These are phyloP conservation scores for Phycodurus eques DNA, from an alignment of 2,113 vertebrate genomes.

Conservation along the genomic window DNA sequence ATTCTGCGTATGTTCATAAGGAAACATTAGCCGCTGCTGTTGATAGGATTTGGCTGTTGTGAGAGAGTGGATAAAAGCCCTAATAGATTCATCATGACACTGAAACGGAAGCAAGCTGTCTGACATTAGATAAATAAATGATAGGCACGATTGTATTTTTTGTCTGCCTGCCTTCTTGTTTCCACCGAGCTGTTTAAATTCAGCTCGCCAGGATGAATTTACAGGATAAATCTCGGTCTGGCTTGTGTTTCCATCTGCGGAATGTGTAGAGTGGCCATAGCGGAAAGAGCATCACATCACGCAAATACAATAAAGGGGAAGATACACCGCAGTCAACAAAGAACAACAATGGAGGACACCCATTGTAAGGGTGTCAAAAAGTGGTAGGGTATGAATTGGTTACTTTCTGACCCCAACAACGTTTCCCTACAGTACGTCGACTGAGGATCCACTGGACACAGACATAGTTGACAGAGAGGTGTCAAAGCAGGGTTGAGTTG, in stretches of 20 bases:
- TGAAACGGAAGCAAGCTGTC: constrained; percentile 31
- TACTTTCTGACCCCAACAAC: neutral
- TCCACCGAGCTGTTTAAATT: neutral
- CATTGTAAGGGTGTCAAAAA: neutral
- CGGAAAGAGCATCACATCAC: neutral
- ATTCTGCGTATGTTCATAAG: constrained; percentile 62
- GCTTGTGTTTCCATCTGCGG: neutral
- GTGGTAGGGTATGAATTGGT: neutral
- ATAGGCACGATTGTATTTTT: constrained; percentile 16
- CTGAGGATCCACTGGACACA: neutral
- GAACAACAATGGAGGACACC: neutral
- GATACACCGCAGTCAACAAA: neutral
- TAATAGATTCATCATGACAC: constrained; percentile 58
- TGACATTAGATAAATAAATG: constrained; percentile 39
- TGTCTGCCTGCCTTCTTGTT: constrained; percentile 1
- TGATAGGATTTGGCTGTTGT: constrained; percentile 50
- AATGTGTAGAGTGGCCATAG: neutral
- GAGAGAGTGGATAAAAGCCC: constrained; percentile 51
- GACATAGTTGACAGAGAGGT: neutral
- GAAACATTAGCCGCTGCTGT: constrained; percentile 60
- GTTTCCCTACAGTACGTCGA: neutral
- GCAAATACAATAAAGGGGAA: neutral
- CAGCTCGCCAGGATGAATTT: neutral
- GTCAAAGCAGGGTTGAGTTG: neutral
- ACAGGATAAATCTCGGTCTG: neutral